Evolutionary conservation across 1,140 invertebrate species (phyloP).

Genomic region (Pseudomyrmex flavicornis): DNA sequence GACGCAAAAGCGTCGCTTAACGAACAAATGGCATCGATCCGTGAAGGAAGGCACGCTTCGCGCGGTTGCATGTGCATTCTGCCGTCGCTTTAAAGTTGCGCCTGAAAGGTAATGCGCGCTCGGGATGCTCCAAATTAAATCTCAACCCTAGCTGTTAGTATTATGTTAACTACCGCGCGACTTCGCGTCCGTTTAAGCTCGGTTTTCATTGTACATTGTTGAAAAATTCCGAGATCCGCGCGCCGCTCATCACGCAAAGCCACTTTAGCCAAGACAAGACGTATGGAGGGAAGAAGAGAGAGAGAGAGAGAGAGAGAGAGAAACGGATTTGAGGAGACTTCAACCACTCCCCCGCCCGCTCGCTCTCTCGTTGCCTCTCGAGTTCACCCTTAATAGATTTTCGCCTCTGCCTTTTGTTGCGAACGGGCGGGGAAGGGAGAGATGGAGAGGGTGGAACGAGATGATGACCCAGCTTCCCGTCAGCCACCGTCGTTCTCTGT

Average conservation of each 20-base stretch:
- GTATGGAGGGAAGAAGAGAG: slow-evolving; percentile 1
- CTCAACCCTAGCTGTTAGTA: slow-evolving; percentile 59
- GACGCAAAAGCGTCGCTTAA: slow-evolving; percentile 50
- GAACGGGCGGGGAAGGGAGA: neutral
- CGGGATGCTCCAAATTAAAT: slow-evolving; percentile 63
- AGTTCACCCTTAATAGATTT: slow-evolving; percentile 61
- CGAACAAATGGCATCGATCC: slow-evolving; percentile 57
- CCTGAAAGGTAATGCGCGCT: slow-evolving; percentile 33
- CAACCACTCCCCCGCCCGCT: neutral
- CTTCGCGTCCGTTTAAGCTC: slow-evolving; percentile 40
- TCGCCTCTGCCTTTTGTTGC: slow-evolving; percentile 58
- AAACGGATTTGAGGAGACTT: slow-evolving; percentile 61
- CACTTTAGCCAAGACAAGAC: slow-evolving; percentile 51
- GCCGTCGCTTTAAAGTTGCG: slow-evolving; percentile 23
- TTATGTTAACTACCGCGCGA: slow-evolving; percentile 62
- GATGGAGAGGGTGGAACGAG: neutral
- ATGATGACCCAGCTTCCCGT: slow-evolving; percentile 35
- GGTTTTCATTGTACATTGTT: slow-evolving; percentile 56
- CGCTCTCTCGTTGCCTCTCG: slow-evolving; percentile 29
- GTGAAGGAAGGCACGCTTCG: slow-evolving; percentile 53
- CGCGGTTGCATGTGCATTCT: slow-evolving; percentile 52
- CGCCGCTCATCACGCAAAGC: slow-evolving; percentile 35
- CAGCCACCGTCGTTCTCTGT: slow-evolving; percentile 19
- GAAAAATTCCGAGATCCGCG: slow-evolving; percentile 42
- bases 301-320: slow-evolving; percentile 2